A percentile compares a stretch with the other conserved stretches of the same genome.
Evolutionary conservation across 2,113 vertebrate genomes (phyloP).

Genomic region (Piprites chloris): DNA sequence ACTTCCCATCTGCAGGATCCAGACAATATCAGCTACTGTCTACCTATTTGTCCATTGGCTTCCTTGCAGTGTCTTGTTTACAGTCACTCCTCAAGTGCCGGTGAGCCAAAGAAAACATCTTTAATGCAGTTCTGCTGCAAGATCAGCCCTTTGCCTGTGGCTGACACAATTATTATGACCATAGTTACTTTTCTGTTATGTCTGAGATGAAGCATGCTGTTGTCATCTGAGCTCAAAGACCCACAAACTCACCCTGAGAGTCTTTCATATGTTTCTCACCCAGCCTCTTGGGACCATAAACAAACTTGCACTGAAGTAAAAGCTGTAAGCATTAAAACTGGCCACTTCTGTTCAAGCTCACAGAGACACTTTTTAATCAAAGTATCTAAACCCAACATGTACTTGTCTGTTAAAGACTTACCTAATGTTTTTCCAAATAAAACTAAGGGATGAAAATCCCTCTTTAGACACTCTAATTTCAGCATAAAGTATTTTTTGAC

Average conservation of each 20-base stretch:
- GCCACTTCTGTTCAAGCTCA: background rate
- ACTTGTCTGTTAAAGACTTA: background rate
- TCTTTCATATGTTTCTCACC: background rate
- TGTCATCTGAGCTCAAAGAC: background rate
- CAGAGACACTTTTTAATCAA: background rate
- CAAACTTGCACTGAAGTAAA: background rate
- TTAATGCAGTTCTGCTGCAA: background rate
- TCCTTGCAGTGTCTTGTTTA: background rate
- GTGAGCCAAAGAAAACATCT: background rate
- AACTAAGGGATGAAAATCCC: background rate
- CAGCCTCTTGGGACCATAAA: background rate
- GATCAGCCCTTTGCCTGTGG: background rate
- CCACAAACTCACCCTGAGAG: background rate
- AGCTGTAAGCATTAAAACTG: background rate
- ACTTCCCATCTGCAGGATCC: background rate
- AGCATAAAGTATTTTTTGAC: background rate
- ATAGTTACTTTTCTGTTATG: background rate
- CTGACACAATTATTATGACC: conserved; percentile 9
- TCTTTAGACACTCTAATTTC: background rate
- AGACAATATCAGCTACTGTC: conserved; percentile 3
- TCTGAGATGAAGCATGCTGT: background rate
- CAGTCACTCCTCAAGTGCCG: background rate
- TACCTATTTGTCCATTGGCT: conserved; percentile 9
- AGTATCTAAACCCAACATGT: background rate
- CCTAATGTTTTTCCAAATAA: background rate